phyloP scores from a whole-genome alignment of 2,888 invertebrate genomes.

The Plemyria rubiginata region DNA sequence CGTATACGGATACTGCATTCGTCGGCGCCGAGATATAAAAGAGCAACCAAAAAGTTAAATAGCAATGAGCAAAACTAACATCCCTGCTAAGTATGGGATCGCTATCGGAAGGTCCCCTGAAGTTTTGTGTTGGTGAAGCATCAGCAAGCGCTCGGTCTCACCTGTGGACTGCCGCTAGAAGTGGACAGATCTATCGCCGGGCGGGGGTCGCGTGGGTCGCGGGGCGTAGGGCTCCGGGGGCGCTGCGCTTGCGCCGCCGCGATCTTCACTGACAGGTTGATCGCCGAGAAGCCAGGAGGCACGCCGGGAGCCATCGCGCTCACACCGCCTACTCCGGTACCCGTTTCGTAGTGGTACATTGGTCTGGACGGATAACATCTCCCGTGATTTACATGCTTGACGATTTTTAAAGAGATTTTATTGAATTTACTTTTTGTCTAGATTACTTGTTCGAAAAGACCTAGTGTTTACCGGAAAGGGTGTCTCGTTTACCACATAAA shows the following conservation, averaged over 20 bases:
- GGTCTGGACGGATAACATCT: constrained; percentile 84
- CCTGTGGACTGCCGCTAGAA: constrained; percentile 95
- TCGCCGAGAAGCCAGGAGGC: constrained; percentile 91
- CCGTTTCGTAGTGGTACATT: constrained; percentile 92
- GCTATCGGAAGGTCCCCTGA: constrained; percentile 19
- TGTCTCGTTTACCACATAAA: constrained; percentile 80
- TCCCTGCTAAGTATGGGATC: constrained; percentile 12
- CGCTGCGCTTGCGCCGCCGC: constrained; percentile 89
- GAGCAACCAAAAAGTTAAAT: constrained; percentile 34
- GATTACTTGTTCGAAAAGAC: constrained; percentile 14
- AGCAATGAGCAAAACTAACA: constrained; percentile 33
- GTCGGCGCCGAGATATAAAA: constrained; percentile 28
- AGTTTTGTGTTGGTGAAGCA: constrained; percentile 14
- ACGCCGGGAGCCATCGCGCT: constrained; percentile 87
- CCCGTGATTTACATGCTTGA: constrained; percentile 11
- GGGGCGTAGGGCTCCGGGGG: constrained; percentile 90
- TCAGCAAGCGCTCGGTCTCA: constrained; percentile 63
- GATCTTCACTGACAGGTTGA: constrained; percentile 94
- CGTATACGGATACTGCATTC: constrained; percentile 25
- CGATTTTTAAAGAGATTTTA: constrained; percentile 9
- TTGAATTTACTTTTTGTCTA: constrained; percentile 4
- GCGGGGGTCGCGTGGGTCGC: constrained; percentile 91
- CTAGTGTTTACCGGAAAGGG: constrained; percentile 25
- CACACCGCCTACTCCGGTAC: constrained; percentile 84
- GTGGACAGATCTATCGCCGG: constrained; percentile 95